Conservation (phyloP, 2,113 vertebrate species). For the Antidorcas marsupialis region DNA sequence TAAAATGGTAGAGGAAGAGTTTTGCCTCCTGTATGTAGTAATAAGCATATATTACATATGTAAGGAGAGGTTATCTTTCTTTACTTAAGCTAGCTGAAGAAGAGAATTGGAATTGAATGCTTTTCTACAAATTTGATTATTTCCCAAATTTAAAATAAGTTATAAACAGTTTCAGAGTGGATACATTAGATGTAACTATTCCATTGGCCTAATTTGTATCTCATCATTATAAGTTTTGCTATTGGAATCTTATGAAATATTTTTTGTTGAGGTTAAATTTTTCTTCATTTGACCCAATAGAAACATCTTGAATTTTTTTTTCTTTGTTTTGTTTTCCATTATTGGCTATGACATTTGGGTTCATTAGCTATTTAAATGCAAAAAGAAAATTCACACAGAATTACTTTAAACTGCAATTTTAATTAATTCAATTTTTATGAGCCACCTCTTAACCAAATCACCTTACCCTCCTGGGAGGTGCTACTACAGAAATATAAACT, state of each 20-base stretch:
- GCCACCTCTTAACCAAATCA: neutral
- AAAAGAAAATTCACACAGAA: neutral
- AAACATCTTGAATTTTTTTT: neutral
- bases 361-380: neutral
- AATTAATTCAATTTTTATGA: neutral
- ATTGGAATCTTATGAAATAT: neutral
- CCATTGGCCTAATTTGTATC: neutral
- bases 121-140: neutral
- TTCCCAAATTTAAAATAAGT: neutral
- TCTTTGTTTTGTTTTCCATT: constrained; percentile 9
- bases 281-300: neutral
- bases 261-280: neutral
- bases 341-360: neutral
- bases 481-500: neutral
- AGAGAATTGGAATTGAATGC: neutral
- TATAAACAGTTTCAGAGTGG: neutral
- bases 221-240: neutral
- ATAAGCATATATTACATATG: neutral
- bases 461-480: neutral
- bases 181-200: neutral
- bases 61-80: neutral
- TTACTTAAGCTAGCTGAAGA: neutral
- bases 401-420: constrained; percentile 1
- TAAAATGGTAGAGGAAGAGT: neutral
- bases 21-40: neutral